These are phyloP conservation scores for Coccyzus lansbergi DNA, from an alignment of 2,797 vertebrate genomes.

Conservation along the genomic window DNA sequence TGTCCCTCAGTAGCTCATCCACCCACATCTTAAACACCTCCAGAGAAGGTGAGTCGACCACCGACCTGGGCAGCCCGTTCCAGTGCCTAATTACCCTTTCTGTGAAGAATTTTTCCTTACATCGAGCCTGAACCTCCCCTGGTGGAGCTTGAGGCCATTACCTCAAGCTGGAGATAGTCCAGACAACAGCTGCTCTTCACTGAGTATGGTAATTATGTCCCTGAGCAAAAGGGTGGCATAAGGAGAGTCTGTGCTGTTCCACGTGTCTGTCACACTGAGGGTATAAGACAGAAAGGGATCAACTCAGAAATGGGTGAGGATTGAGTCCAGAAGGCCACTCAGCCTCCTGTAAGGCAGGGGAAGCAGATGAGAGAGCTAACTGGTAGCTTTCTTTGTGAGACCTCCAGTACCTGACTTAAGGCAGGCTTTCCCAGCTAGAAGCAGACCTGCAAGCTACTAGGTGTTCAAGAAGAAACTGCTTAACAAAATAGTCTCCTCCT, in stretches of 20 bases:
- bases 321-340: not conserved
- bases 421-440: not conserved
- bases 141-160: too few species aligned
- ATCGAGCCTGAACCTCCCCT: too few species aligned
- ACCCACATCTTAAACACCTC: too few species aligned
- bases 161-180: not conserved
- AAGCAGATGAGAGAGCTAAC: not conserved
- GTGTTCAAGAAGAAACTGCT: not conserved
- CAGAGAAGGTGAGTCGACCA: too few species aligned
- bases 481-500: not conserved
- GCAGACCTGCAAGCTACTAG: not conserved
- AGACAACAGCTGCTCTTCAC: not conserved
- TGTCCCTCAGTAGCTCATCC: too few species aligned
- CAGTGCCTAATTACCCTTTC: too few species aligned
- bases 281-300: not conserved
- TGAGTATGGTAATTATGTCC: not conserved
- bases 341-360: not conserved
- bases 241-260: not conserved
- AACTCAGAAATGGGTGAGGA: not conserved
- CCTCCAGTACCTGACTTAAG: not conserved
- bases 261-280: not conserved
- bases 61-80: too few species aligned
- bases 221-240: not conserved
- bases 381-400: not conserved
- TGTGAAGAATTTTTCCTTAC: too few species aligned